Evolutionary conservation across 2,888 invertebrate species (phyloP).

Genomic region (Cerceris ruficornis): DNA sequence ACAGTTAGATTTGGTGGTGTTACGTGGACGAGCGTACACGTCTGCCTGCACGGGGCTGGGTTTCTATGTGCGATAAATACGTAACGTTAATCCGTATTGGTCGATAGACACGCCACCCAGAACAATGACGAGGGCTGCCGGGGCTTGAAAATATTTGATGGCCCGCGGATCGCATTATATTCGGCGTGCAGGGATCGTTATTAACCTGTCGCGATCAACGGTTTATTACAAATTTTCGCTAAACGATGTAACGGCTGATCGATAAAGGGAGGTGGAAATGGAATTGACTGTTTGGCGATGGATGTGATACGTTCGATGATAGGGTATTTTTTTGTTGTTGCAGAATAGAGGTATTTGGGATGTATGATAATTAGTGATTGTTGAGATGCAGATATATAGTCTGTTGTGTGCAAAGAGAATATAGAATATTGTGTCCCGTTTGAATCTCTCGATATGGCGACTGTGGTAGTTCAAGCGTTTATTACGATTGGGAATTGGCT

Average conservation of each 20-base stretch:
- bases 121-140: constrained; percentile 14
- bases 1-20: constrained; percentile 41
- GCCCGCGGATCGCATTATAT: constrained; percentile 36
- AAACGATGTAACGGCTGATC: constrained; percentile 8
- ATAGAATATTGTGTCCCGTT: no score
- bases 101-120: constrained; percentile 26
- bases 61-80: constrained; percentile 52
- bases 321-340: neutral
- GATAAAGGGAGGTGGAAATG: neutral
- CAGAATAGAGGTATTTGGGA: neutral
- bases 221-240: constrained; percentile 19
- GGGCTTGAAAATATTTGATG: constrained; percentile 50
- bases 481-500: no score
- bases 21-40: constrained; percentile 6
- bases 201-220: constrained; percentile 18
- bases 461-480: no score
- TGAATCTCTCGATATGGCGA: no score
- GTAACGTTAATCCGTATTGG: constrained; percentile 49
- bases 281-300: neutral
- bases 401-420: no score
- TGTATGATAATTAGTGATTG: no score
- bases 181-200: constrained; percentile 21
- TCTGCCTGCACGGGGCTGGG: constrained; percentile 7
- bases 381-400: no score
- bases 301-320: neutral